These are phyloP conservation scores for Lepus americanus DNA, from an alignment of 2,113 vertebrate species.

Conservation along the genomic window DNA sequence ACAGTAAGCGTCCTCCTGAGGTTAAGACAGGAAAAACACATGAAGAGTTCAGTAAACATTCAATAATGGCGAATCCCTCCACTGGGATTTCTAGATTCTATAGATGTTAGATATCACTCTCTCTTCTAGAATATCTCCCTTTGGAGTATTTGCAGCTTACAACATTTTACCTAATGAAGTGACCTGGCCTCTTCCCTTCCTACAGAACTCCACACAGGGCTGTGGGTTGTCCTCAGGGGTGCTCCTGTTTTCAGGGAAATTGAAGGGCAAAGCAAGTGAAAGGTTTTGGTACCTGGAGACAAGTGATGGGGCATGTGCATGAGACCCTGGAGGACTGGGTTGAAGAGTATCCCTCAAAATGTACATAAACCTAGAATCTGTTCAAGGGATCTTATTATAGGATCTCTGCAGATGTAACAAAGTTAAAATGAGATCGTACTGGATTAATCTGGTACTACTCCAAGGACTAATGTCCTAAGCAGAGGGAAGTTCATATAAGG, in stretches of 20 bases:
- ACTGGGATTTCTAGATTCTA: not conserved
- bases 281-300: not conserved
- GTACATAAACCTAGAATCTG: not conserved
- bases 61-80: not conserved
- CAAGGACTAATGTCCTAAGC: not conserved
- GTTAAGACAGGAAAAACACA: fast-evolving
- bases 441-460: not conserved
- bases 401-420: not conserved
- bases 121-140: not conserved
- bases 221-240: too few species aligned
- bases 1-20: not conserved
- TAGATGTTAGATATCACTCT: not conserved
- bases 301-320: not conserved
- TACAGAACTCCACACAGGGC: not conserved
- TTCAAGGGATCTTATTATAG: not conserved
- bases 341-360: not conserved
- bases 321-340: not conserved
- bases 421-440: not conserved
- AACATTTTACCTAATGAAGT: not conserved
- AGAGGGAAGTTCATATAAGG: fast-evolving
- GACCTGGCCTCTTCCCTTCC: not conserved
- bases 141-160: not conserved
- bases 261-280: not conserved
- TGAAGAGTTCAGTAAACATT: too few species aligned
- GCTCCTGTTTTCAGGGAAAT: not conserved